Conservation (phyloP, 1,140 invertebrate species). For the Pachyrhynchus sulphureomaculatus region DNA sequence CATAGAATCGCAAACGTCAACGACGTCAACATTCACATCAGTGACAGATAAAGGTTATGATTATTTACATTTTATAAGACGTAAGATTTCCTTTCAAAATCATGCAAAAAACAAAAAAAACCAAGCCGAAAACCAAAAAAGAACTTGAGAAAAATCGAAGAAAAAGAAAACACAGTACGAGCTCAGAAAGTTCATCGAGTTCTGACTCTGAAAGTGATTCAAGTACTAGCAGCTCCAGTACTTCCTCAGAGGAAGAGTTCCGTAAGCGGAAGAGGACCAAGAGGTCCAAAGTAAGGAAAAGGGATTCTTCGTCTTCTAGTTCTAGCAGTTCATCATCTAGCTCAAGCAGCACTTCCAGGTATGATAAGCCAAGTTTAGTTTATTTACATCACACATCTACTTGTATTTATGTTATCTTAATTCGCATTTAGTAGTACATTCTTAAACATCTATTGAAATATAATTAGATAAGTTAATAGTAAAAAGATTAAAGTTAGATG, state of each 20-base stretch:
- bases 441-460: too few species aligned
- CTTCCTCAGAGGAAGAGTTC: constrained; percentile 19
- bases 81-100: neutral
- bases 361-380: neutral
- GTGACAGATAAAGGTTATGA: constrained; percentile 9
- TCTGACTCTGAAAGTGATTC: constrained; percentile 22
- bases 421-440: too few species aligned
- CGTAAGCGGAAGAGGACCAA: constrained; percentile 13
- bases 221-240: constrained; percentile 7
- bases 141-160: constrained; percentile 12
- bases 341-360: constrained; percentile 14
- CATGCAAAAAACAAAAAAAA: constrained; percentile 16
- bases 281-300: constrained; percentile 11
- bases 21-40: too few species aligned
- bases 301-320: constrained; percentile 10
- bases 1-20: too few species aligned
- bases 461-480: too few species aligned
- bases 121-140: neutral
- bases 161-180: constrained; percentile 13
- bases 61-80: neutral
- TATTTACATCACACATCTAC: neutral
- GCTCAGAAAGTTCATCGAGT: constrained; percentile 17
- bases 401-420: too few species aligned
- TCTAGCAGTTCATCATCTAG: neutral
- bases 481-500: too few species aligned